A percentile compares a stretch with the other conserved stretches of the same genome.
phyloP scores from a whole-genome alignment of 2,113 vertebrate species.

The Platysternon megacephalum region DNA sequence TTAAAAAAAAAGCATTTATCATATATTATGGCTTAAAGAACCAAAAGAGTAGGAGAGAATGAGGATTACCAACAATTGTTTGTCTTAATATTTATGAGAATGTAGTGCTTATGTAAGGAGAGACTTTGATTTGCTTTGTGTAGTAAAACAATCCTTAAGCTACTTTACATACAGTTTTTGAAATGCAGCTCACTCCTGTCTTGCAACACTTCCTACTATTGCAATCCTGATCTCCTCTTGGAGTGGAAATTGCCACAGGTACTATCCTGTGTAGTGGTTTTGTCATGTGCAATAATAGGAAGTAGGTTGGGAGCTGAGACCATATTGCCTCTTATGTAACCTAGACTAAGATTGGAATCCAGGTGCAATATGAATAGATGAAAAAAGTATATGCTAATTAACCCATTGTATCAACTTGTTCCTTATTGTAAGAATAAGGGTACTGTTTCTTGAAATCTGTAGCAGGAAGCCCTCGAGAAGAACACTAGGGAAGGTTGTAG shows the following conservation, averaged over 20 bases:
- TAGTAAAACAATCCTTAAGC: background rate
- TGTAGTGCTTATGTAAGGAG: background rate
- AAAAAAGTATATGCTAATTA: background rate
- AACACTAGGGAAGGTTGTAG: background rate
- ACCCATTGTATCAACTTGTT: background rate
- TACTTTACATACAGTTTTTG: background rate
- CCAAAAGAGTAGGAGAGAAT: background rate
- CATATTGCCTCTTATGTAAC: background rate
- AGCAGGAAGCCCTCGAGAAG: background rate
- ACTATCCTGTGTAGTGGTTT: background rate
- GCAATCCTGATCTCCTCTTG: background rate
- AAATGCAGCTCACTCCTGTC: background rate
- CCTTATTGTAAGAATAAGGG: background rate
- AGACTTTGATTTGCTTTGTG: background rate
- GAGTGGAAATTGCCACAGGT: background rate
- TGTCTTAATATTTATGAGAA: background rate
- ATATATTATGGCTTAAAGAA: background rate
- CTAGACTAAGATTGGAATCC: background rate
- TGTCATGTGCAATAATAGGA: background rate
- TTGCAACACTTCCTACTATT: background rate
- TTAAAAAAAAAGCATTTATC: background rate
- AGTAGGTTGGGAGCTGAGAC: background rate
- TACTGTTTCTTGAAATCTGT: background rate
- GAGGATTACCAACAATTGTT: background rate
- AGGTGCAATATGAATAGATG: background rate